Percentiles rank a stretch among this genome's conserved stretches.
Conservation (phyloP, 2,113 vertebrate species). For the Cebus imitator region DNA sequence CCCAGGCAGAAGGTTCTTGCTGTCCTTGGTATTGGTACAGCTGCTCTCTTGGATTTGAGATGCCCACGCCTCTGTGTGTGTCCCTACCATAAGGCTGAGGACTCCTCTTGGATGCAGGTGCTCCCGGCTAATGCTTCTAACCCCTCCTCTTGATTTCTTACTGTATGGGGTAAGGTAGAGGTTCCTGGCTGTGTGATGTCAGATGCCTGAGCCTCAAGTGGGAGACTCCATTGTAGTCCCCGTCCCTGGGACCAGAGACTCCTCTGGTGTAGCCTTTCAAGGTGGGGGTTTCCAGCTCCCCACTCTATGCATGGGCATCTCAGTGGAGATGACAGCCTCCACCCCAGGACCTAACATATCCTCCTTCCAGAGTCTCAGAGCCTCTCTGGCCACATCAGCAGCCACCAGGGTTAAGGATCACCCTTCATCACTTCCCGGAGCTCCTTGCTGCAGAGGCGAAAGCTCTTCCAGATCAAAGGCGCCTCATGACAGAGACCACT, state of each 20-base stretch:
- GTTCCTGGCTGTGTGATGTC: too few relatives aligned
- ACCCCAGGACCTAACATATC: too few relatives aligned
- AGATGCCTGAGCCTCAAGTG: not conserved
- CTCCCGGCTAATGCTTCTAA: not conserved
- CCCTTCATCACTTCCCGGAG: not conserved
- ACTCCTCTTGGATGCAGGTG: accelerated
- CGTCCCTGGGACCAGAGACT: not conserved
- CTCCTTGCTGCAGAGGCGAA: not conserved
- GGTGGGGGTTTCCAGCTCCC: not conserved
- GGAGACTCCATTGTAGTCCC: not conserved
- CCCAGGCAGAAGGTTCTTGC: not conserved
- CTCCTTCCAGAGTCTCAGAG: not conserved
- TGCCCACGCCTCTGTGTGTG: not conserved
- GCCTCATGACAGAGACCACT: accelerated
- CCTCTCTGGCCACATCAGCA: not conserved
- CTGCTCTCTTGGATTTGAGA: not conserved
- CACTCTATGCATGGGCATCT: not conserved
- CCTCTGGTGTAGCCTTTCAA: not conserved
- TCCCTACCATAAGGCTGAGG: not conserved
- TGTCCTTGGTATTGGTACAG: not conserved
- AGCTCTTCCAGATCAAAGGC: not conserved
- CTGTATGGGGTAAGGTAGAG: too few relatives aligned
- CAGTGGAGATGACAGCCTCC: too few relatives aligned
- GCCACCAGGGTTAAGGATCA: not conserved
- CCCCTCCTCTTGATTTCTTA: not conserved